Percentiles rank a stretch among this genome's conserved stretches.
Evolutionary conservation across 2,113 vertebrate genomes (phyloP).

Genomic region (Argyrosomus japonicus): DNA sequence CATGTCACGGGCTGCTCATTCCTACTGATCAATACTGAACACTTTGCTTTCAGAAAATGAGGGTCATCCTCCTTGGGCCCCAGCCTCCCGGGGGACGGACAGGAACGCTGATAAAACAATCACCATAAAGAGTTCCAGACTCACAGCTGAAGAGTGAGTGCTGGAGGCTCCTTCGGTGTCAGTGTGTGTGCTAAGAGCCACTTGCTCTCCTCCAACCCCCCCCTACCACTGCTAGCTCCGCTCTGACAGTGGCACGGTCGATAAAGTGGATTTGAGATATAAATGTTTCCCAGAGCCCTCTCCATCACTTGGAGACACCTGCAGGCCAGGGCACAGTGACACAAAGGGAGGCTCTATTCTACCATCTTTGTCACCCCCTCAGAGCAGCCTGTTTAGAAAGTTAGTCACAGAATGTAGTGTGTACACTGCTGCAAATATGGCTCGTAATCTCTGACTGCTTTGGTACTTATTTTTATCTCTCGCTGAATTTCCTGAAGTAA

Average conservation of each 20-base stretch:
- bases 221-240: slow-evolving; percentile 50
- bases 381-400: slow-evolving; percentile 46
- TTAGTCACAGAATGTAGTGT: slow-evolving; percentile 31
- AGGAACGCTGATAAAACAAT: slow-evolving; percentile 86
- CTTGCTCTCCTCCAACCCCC: slow-evolving; percentile 65
- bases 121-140: slow-evolving; percentile 84
- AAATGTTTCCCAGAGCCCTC: slow-evolving; percentile 80
- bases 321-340: slow-evolving; percentile 58
- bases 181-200: slow-evolving; percentile 73
- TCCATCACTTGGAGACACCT: slow-evolving; percentile 80
- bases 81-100: slow-evolving; percentile 70
- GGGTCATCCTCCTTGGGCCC: slow-evolving; percentile 81
- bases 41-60: slow-evolving; percentile 87
- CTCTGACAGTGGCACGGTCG: slow-evolving; percentile 77
- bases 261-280: slow-evolving; percentile 85
- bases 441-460: slow-evolving; percentile 53
- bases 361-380: slow-evolving; percentile 50
- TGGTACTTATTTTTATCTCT: slow-evolving; percentile 64
- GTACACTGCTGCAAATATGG: slow-evolving; percentile 14
- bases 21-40: slow-evolving; percentile 85
- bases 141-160: slow-evolving; percentile 71
- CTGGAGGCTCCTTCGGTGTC: slow-evolving; percentile 67
- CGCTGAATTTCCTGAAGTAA: slow-evolving; percentile 56
- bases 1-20: slow-evolving; percentile 81
- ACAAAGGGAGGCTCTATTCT: slow-evolving; percentile 55